Evolutionary conservation across 2,797 vertebrate species (phyloP).

Genomic region (Buphagus erythrorhynchus): DNA sequence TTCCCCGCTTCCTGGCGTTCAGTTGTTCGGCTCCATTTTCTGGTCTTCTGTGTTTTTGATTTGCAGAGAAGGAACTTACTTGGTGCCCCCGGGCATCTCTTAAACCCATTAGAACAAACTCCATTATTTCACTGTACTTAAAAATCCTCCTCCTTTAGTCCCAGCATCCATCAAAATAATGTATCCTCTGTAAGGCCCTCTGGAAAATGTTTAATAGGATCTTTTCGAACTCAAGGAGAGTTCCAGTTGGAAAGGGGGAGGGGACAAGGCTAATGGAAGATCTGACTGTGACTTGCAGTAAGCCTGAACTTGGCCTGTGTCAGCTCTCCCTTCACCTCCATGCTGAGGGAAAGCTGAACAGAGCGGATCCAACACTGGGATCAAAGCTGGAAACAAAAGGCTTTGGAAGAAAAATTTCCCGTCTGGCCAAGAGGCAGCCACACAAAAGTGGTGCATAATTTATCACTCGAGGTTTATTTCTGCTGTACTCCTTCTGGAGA

Average conservation of each 20-base stretch:
- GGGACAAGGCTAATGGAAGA: conserved; percentile 51
- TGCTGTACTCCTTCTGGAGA: conserved; percentile 59
- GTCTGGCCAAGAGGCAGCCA: conserved; percentile 71
- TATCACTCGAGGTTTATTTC: conserved; percentile 73
- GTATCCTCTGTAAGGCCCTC: conserved; percentile 62
- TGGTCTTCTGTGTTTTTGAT: conserved; percentile 76
- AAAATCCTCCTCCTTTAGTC: conserved; percentile 65
- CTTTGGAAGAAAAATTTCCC: conserved; percentile 71
- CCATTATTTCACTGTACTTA: conserved; percentile 67
- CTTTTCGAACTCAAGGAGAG: conserved; percentile 58
- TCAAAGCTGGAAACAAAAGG: conserved; percentile 76
- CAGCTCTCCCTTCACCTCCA: conserved; percentile 69
- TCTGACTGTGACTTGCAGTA: conserved; percentile 49
- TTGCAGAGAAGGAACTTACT: conserved; percentile 76
- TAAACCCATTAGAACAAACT: conserved; percentile 61
- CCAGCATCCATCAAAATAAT: conserved; percentile 70
- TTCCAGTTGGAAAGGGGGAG: conserved; percentile 62
- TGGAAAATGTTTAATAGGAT: conserved; percentile 64
- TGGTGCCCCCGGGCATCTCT: conserved; percentile 76
- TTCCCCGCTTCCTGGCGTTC: conserved; percentile 68
- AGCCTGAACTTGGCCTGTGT: conserved; percentile 69
- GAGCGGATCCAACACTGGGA: conserved; percentile 55
- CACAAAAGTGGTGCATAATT: conserved; percentile 78
- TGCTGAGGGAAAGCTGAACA: conserved; percentile 46
- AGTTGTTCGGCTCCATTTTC: conserved; percentile 77